Evolutionary conservation across 2,113 vertebrate genomes (phyloP).

Genomic region (Aix galericulata): DNA sequence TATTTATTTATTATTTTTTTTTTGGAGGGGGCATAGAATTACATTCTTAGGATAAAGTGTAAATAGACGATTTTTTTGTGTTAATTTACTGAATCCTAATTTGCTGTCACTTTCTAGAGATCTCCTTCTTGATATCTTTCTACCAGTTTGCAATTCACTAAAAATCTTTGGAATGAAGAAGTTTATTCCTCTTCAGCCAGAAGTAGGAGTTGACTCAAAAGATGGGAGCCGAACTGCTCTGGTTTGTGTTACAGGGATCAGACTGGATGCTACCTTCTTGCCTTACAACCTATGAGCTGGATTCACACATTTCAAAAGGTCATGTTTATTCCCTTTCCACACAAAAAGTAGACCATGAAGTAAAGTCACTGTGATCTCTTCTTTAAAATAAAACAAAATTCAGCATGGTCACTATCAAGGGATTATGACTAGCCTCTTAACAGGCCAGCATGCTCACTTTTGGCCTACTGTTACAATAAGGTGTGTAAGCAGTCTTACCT

Average conservation of each 20-base stretch:
- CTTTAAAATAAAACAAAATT: background rate
- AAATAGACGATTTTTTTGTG: background rate
- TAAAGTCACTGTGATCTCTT: background rate
- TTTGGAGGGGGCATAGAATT: background rate
- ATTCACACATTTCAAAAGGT: background rate
- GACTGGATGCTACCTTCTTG: background rate
- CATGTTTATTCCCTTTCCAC: background rate
- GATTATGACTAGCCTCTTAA: background rate
- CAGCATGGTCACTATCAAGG: background rate
- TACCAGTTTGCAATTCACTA: background rate
- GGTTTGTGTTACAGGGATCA: background rate
- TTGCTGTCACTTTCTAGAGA: background rate
- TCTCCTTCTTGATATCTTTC: background rate
- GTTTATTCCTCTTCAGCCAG: background rate
- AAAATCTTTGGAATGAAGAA: background rate
- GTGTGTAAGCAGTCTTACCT: background rate
- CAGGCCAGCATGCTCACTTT: background rate
- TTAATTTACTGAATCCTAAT: background rate
- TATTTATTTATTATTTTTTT: too few species aligned
- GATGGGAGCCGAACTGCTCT: background rate
- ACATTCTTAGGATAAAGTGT: background rate
- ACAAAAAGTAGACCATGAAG: background rate
- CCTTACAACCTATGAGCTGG: background rate
- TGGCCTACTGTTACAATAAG: background rate
- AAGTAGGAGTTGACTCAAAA: background rate